phyloP scores from a whole-genome alignment of 2,113 vertebrate species.

The Corynorhinus townsendii region DNA sequence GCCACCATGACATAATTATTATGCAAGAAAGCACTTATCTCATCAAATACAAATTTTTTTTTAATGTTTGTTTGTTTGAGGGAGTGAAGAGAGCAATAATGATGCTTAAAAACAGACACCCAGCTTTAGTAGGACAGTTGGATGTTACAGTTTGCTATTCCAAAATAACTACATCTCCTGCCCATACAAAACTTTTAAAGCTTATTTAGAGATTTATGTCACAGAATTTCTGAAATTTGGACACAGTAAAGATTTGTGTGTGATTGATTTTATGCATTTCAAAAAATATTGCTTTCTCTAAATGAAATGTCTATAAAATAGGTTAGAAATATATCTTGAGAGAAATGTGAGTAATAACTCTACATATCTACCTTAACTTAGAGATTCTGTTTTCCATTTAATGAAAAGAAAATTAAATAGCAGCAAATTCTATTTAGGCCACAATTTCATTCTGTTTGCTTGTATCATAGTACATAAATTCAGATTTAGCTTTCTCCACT shows the following conservation, averaged over 20 bases:
- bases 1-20: not conserved
- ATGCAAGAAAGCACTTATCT: not conserved
- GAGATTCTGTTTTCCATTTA: not conserved
- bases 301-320: not conserved
- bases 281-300: not conserved
- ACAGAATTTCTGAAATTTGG: not conserved
- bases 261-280: not conserved
- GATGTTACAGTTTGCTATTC: not conserved
- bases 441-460: not conserved
- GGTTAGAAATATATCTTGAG: not conserved
- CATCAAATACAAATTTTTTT: not conserved
- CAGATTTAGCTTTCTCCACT: not conserved
- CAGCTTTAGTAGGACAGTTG: not conserved
- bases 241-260: not conserved
- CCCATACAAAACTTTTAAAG: not conserved
- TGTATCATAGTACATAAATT: not conserved
- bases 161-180: not conserved
- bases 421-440: not conserved
- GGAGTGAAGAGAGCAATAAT: not conserved
- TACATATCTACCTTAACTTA: not conserved
- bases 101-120: not conserved
- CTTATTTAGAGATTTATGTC: not conserved
- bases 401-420: constrained; percentile 34
- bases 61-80: not conserved
- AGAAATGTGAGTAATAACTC: not conserved